Evolutionary conservation across 2,888 invertebrate genomes (phyloP), one percentile per base, ranked within the genome.

Genomic region (Chrysolina haemoptera): DNA sequence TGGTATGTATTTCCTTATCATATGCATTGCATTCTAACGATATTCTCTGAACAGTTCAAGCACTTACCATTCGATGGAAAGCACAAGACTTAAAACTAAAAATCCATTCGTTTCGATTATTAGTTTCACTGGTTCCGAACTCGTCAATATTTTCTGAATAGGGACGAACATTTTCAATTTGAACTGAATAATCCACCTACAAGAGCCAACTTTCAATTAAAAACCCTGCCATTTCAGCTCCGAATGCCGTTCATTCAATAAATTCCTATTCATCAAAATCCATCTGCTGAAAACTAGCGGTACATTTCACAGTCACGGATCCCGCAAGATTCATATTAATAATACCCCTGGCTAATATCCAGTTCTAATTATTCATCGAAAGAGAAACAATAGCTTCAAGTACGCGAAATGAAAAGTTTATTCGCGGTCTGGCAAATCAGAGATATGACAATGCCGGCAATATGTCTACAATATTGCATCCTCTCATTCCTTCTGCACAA

Each of bases 391-490:
- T 77, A 64, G 71, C 67, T 68, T 67, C 76, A 75, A 80, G 78
- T 79, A 79, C 78, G 76, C 75, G 75, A 78, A 78, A 78, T 80
- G 81, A 78, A 81, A 80, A 79, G 76, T 72, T 78, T 77, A 79
- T 76, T 75, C 77, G 76, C 75, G 77, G 77, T 76, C 78, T 76
- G 74, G 74, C 73, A 75, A 76, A 74, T 73, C 22, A 20, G 70
- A 74, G 76, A 74, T 76, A 80, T 78, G 81, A 82, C 82, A 81
- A 67, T 79, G 80, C 78, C 78, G 77, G 78, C 82, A 83, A 82
- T 83, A 82, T 82, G 82, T 79, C 80, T 82, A 81, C 81, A 81
- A 82, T 83, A 83, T 82, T 82, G 80, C 82, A 79, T 83, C 82
- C 81, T 82, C 83, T 83, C 82, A 78, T 81, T 82, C 78, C 79